Evolutionary conservation across 2,888 invertebrate species (phyloP), one percentile per base, ranked within the genome.

Genomic region (Gerosis bhagava): DNA sequence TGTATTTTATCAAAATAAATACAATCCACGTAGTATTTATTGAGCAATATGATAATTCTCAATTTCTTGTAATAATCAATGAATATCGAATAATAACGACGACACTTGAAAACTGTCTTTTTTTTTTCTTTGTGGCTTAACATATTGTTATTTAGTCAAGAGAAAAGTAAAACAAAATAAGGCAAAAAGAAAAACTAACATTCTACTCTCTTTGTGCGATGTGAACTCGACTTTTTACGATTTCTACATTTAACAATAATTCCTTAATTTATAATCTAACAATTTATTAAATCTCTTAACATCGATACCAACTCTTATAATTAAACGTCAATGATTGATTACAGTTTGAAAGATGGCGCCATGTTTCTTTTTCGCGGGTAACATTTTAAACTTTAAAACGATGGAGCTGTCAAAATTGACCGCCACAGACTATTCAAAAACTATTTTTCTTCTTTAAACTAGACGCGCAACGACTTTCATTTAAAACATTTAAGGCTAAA

Each of bases 131-230:
- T n/a, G n/a, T n/a, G n/a, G n/a, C n/a, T n/a, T n/a, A n/a, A n/a
- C n/a, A n/a, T n/a, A n/a, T n/a, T n/a, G n/a, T n/a, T n/a, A n/a
- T n/a, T n/a, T n/a, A n/a, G n/a, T n/a, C n/a, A n/a, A n/a, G n/a
- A n/a, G 28, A 50, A 53, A 43, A 45, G 46, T 61, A 55, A 52
- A 54, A 31, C 15, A 10, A 16, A 25, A 16, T 12, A 28, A 45
- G 37, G 45, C 45, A 32, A 45, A 31, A 25, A n/a, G n/a, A 19
- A 45, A 45, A 45, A 37, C 40, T 40, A 46, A 47, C 34, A 40
- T 47, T 59, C 83, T 87, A 86, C 78, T 63, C 63, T 63, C 58
- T 84, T 87, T 86, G 87, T 87, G 87, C 86, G 83, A 83, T 62
- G 61, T 67, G 77, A 79, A 75, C 75, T 72, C 78, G 83, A 83